Percentiles rank a stretch among this genome's conserved stretches.
Evolutionary conservation across 2,113 vertebrate genomes (phyloP).

Genomic region (Bungarus multicinctus): DNA sequence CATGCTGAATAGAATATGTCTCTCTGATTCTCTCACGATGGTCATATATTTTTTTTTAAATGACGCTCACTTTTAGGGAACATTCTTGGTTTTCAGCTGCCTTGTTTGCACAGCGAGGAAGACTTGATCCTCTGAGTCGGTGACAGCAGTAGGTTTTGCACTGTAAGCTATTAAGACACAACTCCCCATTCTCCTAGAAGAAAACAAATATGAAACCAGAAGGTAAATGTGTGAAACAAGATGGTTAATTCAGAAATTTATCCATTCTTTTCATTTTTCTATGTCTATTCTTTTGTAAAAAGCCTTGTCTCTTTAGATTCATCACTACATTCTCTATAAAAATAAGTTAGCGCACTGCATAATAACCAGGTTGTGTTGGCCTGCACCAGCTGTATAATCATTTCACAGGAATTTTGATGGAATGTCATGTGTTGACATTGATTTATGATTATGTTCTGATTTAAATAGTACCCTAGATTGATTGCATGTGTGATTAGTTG

Average conservation of each 20-base stretch:
- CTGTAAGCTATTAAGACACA: constrained; percentile 72
- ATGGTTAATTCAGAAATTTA: background rate
- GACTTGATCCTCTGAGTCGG: rapidly evolving
- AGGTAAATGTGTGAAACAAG: background rate
- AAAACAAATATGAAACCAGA: background rate
- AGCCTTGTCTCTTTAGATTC: background rate
- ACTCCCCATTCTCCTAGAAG: constrained; percentile 65
- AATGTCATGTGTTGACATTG: background rate
- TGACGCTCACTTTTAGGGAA: constrained; percentile 60
- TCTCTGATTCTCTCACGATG: background rate
- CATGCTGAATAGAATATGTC: background rate
- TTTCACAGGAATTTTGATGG: background rate
- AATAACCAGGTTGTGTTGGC: background rate
- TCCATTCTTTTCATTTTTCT: background rate
- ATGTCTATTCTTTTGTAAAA: background rate
- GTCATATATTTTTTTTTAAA: background rate
- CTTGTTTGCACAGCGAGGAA: constrained; percentile 65
- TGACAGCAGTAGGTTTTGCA: constrained; percentile 79
- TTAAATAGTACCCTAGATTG: background rate
- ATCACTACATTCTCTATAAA: background rate
- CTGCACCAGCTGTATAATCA: background rate
- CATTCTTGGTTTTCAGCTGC: constrained; percentile 70
- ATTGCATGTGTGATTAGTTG: background rate
- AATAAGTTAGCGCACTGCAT: background rate
- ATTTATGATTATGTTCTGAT: background rate